phyloP scores from a whole-genome alignment of 2,888 invertebrate species.

The Apamea crenata region DNA sequence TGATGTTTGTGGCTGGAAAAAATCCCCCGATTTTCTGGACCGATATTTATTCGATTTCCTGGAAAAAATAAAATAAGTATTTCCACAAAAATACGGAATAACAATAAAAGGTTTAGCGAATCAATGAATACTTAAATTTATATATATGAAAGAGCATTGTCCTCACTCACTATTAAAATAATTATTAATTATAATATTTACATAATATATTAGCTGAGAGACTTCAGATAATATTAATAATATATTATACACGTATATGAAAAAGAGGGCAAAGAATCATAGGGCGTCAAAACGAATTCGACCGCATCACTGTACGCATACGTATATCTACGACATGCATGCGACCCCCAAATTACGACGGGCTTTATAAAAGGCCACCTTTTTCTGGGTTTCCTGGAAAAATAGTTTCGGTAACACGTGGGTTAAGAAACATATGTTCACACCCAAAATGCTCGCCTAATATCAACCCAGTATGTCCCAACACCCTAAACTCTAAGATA shows the following conservation, averaged over 20 bases:
- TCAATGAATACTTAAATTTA: not conserved
- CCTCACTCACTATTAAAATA: not conserved
- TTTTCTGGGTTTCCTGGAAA: no score
- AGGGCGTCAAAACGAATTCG: no score
- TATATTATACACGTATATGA: no score
- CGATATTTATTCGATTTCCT: not conserved
- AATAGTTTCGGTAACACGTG: no score
- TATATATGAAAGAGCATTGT: not conserved
- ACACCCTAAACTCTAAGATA: conserved; percentile 56
- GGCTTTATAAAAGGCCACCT: no score
- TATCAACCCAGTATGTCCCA: conserved; percentile 21
- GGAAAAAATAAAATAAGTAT: not conserved
- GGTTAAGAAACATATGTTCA: not conserved
- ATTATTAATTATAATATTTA: no score
- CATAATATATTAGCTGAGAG: no score
- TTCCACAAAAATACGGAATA: not conserved
- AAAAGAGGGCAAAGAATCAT: no score
- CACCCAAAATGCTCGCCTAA: conserved; percentile 23
- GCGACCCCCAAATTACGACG: no score
- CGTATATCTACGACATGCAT: no score
- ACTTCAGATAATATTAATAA: no score
- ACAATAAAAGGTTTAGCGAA: not conserved
- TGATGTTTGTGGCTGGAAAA: not conserved
- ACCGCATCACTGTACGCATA: no score
- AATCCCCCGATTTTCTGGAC: not conserved